Conservation (phyloP, 2,797 vertebrate species). For the Remorina albescens region DNA sequence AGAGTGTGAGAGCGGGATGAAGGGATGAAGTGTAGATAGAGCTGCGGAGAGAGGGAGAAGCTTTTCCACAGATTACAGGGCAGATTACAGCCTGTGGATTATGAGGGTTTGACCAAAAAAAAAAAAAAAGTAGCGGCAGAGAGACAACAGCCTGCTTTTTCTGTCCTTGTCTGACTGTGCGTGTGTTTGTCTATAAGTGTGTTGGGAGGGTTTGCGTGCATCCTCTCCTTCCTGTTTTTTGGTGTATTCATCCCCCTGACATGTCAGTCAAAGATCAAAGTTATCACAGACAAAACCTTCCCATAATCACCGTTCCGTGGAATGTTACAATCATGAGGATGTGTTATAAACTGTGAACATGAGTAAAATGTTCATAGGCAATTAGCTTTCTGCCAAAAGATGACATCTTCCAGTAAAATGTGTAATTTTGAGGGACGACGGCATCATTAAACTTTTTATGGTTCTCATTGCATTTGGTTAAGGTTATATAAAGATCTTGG, state of each 20-base stretch:
- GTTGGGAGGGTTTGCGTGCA: constrained; percentile 4
- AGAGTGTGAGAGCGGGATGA: constrained; percentile 80
- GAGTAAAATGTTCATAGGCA: background rate
- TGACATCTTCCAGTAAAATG: too few relatives aligned
- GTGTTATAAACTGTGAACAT: background rate
- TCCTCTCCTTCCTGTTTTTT: constrained; percentile 22
- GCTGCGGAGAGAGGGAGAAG: constrained; percentile 70
- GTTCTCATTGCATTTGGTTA: background rate
- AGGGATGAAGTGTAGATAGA: constrained; percentile 73
- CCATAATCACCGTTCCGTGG: background rate
- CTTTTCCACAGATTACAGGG: constrained; percentile 81
- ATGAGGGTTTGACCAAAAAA: constrained; percentile 73
- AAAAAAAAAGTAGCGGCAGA: constrained; percentile 48
- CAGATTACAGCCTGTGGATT: constrained; percentile 81
- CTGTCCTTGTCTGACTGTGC: constrained; percentile 37
- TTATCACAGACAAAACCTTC: background rate
- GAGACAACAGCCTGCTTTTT: constrained; percentile 56
- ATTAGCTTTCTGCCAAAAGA: too few relatives aligned
- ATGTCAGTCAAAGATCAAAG: constrained; percentile 25
- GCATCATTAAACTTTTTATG: background rate
- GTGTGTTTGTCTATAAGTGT: constrained; percentile 18
- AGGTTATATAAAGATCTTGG: background rate
- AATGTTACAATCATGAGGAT: background rate
- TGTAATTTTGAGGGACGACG: too few relatives aligned
- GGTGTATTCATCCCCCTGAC: constrained; percentile 16